Percentiles rank a stretch among this genome's conserved stretches.
Conservation (phyloP, 2,888 invertebrate species). For the Nomada flava region DNA sequence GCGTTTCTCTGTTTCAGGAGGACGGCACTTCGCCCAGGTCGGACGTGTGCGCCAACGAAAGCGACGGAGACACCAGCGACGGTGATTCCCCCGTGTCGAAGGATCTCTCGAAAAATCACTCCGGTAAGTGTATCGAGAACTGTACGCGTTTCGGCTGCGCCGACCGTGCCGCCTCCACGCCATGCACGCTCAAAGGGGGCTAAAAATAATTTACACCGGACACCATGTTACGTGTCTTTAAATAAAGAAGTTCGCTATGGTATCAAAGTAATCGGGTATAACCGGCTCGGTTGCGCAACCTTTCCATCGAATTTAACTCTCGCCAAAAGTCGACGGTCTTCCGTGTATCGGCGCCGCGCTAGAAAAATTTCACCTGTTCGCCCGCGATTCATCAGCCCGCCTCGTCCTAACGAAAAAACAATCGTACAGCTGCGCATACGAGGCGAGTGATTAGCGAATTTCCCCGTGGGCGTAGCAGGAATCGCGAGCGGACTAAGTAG, state of each 20-base stretch:
- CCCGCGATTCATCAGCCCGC: constrained; percentile 12
- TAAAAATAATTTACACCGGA: not conserved
- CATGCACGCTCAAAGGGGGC: not conserved
- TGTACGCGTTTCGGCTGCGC: not conserved
- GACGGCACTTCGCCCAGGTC: constrained; percentile 81
- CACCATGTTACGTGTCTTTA: not conserved
- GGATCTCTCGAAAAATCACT: constrained; percentile 79
- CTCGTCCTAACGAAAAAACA: not conserved
- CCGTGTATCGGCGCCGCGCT: not conserved
- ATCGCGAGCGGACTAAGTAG: constrained; percentile 51
- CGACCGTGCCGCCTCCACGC: not conserved
- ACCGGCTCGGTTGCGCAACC: constrained; percentile 21
- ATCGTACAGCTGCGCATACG: constrained; percentile 34
- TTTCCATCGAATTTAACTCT: not conserved
- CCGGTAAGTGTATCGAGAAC: constrained; percentile 69
- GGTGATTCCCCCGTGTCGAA: constrained; percentile 81
- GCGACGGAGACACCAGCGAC: constrained; percentile 82
- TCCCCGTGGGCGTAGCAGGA: constrained; percentile 57
- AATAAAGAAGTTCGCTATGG: constrained; percentile 8
- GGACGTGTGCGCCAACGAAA: constrained; percentile 81
- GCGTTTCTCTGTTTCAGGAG: constrained; percentile 76
- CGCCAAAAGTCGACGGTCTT: constrained; percentile 1
- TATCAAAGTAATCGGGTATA: constrained; percentile 5
- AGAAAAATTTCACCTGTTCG: constrained; percentile 37
- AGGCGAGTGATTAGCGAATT: constrained; percentile 49